Base-by-base conservation (phyloP, 2,888 invertebrate species). In the Coelopa pilipes region DNA sequence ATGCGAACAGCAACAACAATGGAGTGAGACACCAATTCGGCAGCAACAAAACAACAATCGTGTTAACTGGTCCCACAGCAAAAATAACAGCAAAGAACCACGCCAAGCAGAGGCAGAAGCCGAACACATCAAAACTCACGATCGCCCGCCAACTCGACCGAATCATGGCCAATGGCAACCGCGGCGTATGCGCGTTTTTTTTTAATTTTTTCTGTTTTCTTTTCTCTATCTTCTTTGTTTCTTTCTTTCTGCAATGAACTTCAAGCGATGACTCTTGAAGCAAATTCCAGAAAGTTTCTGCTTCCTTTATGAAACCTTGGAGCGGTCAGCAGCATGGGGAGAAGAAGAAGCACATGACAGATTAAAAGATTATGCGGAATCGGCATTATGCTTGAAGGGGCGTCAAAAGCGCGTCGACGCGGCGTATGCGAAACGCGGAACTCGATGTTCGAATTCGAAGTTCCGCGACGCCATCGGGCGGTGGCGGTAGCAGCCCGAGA, bases 101-200 rank as follows among this genome's bases (percentile, higher is more conserved):
- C 2, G 7, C 2, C 34, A 34, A 50, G 4, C 15, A n/a, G 5
- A 24, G 5, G 5, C 78, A 77, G 78, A 82, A 78, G 76, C 1
- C 21, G n/a, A 24, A 60, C 53, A 67, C 34, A 7, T 34, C 34
- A 34, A 34, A 34, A 34, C 34, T 7, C 34, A 34, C 34, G 34
- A 34, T 34, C 34, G 34, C 7, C 34, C 4, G 34, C 34, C 34
- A 7, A 7, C 34, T 34, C 34, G 34, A 34, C 34, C 7, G 34
- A 34, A 34, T 34, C 34, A 34, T 34, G 34, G 34, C 34, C 73
- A 69, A 68, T 81, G 81, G 59, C 80, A 81, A 79, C 77, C 81
- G 80, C 78, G 84, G 81, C 83, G 83, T 83, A 83, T 83, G 80
- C 84, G 82, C 78, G 78, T 81, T 82, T 78, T 78, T 80, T 81